phyloP scores from a whole-genome alignment of 2,113 vertebrate genomes.

The Poecile atricapillus region DNA sequence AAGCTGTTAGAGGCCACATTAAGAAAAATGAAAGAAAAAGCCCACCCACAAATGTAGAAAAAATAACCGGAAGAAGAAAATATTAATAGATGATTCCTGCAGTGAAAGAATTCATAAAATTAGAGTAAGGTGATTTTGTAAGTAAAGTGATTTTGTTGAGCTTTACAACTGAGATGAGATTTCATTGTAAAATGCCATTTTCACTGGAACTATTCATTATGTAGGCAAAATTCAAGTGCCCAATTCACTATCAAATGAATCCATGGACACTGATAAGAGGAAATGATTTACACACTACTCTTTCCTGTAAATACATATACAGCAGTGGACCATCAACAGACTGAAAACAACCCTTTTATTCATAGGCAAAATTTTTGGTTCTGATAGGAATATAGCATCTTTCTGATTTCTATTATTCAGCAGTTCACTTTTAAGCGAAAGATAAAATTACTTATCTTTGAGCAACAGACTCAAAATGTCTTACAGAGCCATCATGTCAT shows the following conservation, averaged over 20 bases:
- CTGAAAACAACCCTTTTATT: background rate
- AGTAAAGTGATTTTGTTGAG: background rate
- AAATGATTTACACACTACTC: background rate
- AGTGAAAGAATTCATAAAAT: background rate
- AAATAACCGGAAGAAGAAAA: background rate
- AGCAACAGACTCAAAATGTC: background rate
- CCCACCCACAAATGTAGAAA: background rate
- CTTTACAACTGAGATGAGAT: background rate
- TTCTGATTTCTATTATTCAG: background rate
- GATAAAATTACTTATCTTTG: background rate
- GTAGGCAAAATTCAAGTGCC: background rate
- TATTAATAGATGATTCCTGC: background rate
- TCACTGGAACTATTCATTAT: background rate
- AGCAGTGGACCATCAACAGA: background rate
- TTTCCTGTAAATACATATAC: background rate
- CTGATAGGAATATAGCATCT: background rate
- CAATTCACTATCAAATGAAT: background rate
- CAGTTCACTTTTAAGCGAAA: background rate
- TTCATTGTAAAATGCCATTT: background rate
- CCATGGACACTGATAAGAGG: background rate
- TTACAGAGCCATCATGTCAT: background rate
- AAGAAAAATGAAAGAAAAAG: background rate
- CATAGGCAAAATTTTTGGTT: background rate
- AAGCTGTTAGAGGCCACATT: slow-evolving; percentile 52
- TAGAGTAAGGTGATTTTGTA: no score